A percentile compares a stretch with the other conserved stretches of the same genome.
These are phyloP conservation scores for Hephaestus fuliginosus DNA, from an alignment of 2,797 vertebrate species.

Conservation along the genomic window DNA sequence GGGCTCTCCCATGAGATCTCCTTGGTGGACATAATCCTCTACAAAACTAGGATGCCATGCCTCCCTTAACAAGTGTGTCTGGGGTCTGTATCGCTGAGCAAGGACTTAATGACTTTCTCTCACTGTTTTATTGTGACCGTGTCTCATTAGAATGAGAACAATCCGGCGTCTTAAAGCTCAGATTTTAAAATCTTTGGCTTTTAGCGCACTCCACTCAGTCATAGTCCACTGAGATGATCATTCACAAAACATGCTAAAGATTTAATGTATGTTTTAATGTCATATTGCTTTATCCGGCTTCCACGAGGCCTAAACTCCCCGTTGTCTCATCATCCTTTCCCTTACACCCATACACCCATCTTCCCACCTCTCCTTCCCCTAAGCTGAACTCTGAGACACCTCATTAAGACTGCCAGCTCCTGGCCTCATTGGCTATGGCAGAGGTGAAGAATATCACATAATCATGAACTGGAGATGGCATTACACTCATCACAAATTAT, in stretches of 20 bases:
- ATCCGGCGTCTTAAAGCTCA: constrained; percentile 56
- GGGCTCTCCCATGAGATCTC: constrained; percentile 66
- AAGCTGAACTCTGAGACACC: constrained; percentile 81
- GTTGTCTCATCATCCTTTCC: constrained; percentile 32
- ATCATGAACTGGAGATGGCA: constrained; percentile 95
- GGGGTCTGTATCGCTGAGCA: constrained; percentile 56
- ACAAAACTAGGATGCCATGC: constrained; percentile 60
- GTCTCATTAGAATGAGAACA: constrained; percentile 55
- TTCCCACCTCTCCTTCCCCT: constrained; percentile 68
- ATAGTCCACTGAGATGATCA: constrained; percentile 27
- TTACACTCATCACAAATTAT: constrained; percentile 95
- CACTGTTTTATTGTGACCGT: constrained; percentile 52
- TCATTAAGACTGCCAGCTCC: constrained; percentile 82
- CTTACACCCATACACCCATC: constrained; percentile 18
- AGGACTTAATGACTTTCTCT: constrained; percentile 69
- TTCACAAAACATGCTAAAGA: constrained; percentile 18
- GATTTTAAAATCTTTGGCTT: constrained; percentile 35
- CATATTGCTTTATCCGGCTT: constrained; percentile 40
- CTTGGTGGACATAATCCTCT: constrained; percentile 69
- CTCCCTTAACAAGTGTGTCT: constrained; percentile 75
- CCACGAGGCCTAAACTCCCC: constrained; percentile 14
- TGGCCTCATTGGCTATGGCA: constrained; percentile 89
- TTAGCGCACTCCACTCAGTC: background rate
- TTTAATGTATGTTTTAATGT: constrained; percentile 28
- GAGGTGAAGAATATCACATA: constrained; percentile 94